Evolutionary conservation across 1,140 invertebrate species (phyloP), one percentile per base, ranked within the genome.

Genomic region (Papilio polyxenes): DNA sequence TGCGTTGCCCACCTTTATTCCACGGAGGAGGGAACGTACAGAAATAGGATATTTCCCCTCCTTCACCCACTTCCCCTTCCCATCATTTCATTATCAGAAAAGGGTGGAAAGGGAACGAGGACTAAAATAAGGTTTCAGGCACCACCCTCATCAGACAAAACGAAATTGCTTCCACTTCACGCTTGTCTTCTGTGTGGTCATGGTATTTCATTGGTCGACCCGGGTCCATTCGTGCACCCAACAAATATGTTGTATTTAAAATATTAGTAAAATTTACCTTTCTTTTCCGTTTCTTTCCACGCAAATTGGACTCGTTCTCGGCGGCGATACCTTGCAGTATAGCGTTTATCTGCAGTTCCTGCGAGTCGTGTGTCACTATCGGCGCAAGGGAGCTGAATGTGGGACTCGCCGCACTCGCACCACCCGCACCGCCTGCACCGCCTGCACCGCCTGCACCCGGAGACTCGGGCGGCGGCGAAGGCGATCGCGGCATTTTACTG

Each of bases 321-420:
- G 91, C 91, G 7, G 92, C 92, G 44, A 93, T 90, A 77, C 92
- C 92, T 82, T 95, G 94, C 75, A 95, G 85, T 80, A 94, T 95
- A 69, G 93, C 93, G 86, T 92, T 94, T 84, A 94, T 95, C 88
- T 93, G 92, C 86, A 92, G 83, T 86, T 94, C 92, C 85, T 94
- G 92, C 59, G 91, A 84, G 83, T 94, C 92, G 83, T 89, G 90
- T 23, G 87, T 83, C 13, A 86, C 80, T 17, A 83, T 40, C 5
- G 85, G 56, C n/a, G 56, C 17, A 11, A 59, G 59, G 6, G 15
- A 59, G 51, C 56, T 48, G 6, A 79, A 77, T 48, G 82, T n/a
- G n/a, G 56, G n/a, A 15, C 37, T 37, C 31, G 81, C 6, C 13
- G 81, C 9, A 20, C 44, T 15, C 23, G 40, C 44, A 10, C n/a